phyloP scores from a whole-genome alignment of 1,140 invertebrate species.

The Neuroterus valhalla region DNA sequence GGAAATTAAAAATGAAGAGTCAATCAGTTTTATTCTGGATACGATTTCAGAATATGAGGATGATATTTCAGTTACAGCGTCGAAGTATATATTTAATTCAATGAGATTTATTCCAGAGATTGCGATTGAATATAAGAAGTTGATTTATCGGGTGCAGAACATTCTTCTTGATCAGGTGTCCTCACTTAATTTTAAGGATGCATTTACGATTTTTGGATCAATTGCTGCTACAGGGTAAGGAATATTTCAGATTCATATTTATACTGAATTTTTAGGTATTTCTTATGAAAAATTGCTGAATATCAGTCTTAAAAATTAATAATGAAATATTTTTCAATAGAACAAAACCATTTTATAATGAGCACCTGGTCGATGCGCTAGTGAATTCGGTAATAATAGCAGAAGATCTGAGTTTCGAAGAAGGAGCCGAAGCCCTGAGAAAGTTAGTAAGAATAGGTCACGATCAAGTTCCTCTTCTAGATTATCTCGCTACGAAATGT shows the following conservation, averaged over 20 bases:
- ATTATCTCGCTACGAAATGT: conserved; percentile 75
- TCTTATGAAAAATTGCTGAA: too few species aligned
- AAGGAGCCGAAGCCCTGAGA: conserved; percentile 72
- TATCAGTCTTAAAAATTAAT: not conserved
- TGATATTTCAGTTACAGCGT: not conserved
- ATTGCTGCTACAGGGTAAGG: conserved; percentile 60
- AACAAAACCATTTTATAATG: not conserved
- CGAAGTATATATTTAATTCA: conserved; percentile 32
- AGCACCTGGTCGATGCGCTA: not conserved
- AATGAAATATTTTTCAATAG: not conserved
- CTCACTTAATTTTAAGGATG: conserved; percentile 68
- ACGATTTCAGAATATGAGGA: conserved; percentile 22
- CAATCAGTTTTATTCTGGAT: not conserved
- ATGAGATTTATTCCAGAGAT: not conserved
- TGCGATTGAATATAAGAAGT: conserved; percentile 4
- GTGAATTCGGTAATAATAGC: not conserved
- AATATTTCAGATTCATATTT: conserved; percentile 31
- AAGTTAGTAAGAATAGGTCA: conserved; percentile 75
- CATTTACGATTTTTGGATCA: conserved; percentile 71
- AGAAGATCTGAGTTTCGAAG: conserved; percentile 73
- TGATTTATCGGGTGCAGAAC: conserved; percentile 19
- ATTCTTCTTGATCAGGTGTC: conserved; percentile 56
- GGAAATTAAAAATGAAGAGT: not conserved
- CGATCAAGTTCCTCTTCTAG: conserved; percentile 74
- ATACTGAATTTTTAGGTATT: conserved; percentile 35